Base-by-base conservation (phyloP, 30 jellyfish, hydroid and myxozoan genomes). In the Catostylus mosaicus region DNA sequence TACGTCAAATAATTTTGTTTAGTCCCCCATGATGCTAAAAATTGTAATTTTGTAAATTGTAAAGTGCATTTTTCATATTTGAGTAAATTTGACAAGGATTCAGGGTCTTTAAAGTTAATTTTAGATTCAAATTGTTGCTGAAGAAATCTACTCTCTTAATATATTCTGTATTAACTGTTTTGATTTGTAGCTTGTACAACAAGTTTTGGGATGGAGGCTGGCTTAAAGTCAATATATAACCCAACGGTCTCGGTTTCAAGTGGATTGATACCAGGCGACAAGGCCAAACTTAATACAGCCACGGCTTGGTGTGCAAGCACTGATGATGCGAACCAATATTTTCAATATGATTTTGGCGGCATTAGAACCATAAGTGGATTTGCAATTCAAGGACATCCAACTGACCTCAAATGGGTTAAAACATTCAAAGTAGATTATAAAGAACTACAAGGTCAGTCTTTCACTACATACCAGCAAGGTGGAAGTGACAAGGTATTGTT, bases 311-410 rank as follows among this genome's bases (percentile, higher is more conserved):
- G 90, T 80, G 82, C 89, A 5, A 11, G 61, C 24, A 38, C 67
- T 10, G 9, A 30, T 27, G 69, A 43, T 26, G 35, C 47, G 6
- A 36, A 26, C 72, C 72, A 67, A 31, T 46, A 45, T 56, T 67
- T 80, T 46, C 68, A 45, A 45, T 80, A 65, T 54, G 90, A 80
- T 60, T 59, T 80, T 67, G 90, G 90, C 5, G 46, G 31, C 7
- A 50, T 27, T 37, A 67, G 73, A 33, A 26, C 63, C 34, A 59
- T 83, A n/a, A 83, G 86, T 83, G 93, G 93, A 8, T 22, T 83
- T 22, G 93, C 86, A 3, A 83, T 83, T 30, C 93, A 83, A 83
- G 93, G 93, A 34, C 48, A 83, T 37, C 93, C 81, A 54, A 10
- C 26, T 59, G 75, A 33, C 11, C 23, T 67, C 9, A 63, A 83